Percentiles rank a stretch among this genome's conserved stretches.
phyloP scores from a whole-genome alignment of 1,140 invertebrate species.

The Drosophila ercepeae region DNA sequence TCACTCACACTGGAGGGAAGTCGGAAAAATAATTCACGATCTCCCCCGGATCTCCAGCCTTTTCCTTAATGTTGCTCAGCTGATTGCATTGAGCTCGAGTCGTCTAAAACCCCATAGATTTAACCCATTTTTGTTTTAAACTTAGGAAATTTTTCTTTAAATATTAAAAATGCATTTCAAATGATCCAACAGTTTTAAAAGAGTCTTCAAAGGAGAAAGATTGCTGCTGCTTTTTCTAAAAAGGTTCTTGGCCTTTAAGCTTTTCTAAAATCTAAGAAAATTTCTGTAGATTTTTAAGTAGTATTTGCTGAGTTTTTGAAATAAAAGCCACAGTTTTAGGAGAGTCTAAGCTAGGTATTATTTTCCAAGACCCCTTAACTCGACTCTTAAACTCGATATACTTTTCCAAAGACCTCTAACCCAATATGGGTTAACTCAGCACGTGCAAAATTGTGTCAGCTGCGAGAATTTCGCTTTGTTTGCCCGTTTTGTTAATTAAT shows the following conservation, averaged over 20 bases:
- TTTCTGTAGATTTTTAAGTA: too few species aligned
- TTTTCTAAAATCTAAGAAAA: too few species aligned
- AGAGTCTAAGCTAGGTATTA: too few species aligned
- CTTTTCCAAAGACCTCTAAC: not conserved
- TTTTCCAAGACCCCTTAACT: too few species aligned
- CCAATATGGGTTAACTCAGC: constrained; percentile 36
- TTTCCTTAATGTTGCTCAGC: not conserved
- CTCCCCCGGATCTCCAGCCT: not conserved
- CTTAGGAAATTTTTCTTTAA: not conserved
- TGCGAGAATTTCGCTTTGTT: constrained; percentile 39
- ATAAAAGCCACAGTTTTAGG: not conserved
- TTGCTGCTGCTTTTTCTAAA: too few species aligned
- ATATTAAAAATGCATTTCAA: not conserved
- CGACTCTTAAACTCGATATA: too few species aligned
- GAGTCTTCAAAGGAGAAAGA: too few species aligned
- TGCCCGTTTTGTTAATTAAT: constrained; percentile 68
- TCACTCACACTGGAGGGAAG: constrained; percentile 65
- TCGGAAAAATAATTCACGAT: constrained; percentile 37
- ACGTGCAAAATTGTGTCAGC: constrained; percentile 57
- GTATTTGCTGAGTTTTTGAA: not conserved
- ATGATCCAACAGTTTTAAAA: too few species aligned
- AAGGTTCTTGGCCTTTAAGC: too few species aligned
- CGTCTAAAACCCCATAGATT: not conserved
- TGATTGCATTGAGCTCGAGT: constrained; percentile 7
- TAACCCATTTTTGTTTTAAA: constrained; percentile 1